Percentiles rank a stretch among this genome's conserved stretches.
Conservation (phyloP, 2,797 vertebrate genomes). For the Vespertilio murinus region DNA sequence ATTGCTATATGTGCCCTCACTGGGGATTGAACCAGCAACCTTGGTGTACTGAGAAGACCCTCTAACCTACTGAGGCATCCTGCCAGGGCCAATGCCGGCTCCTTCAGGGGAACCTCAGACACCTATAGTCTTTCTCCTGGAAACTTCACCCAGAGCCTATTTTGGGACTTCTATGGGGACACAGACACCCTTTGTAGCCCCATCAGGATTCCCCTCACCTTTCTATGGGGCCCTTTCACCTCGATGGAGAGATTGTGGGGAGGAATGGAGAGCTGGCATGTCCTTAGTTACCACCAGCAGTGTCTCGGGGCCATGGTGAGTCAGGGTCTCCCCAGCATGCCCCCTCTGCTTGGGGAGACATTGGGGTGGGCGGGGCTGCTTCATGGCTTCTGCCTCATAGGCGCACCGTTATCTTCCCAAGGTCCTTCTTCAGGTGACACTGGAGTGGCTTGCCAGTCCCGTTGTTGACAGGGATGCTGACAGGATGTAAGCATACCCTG, state of each 20-base stretch:
- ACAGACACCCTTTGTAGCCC: not conserved
- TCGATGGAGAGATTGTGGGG: not conserved
- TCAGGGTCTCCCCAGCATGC: rapidly evolving
- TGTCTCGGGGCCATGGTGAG: not conserved
- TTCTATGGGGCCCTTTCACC: not conserved
- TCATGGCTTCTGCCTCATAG: not conserved
- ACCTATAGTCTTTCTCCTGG: not conserved
- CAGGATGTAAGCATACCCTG: rapidly evolving
- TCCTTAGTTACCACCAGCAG: not conserved
- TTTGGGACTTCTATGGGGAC: not conserved
- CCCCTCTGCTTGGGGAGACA: not conserved
- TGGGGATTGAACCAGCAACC: not conserved
- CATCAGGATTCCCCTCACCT: not conserved
- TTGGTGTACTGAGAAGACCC: not conserved
- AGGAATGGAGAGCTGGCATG: not conserved
- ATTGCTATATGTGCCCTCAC: not conserved
- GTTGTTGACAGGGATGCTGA: not conserved
- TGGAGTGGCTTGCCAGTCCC: not conserved
- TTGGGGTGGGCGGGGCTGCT: not conserved
- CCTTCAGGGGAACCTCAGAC: not conserved
- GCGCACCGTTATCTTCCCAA: not conserved
- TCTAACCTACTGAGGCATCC: not conserved
- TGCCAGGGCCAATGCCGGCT: not conserved
- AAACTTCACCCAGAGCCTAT: rapidly evolving
- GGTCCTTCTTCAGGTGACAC: no score